phyloP scores from a whole-genome alignment of 1,140 invertebrate genomes.

The Stenopsyche tienmushanensis region DNA sequence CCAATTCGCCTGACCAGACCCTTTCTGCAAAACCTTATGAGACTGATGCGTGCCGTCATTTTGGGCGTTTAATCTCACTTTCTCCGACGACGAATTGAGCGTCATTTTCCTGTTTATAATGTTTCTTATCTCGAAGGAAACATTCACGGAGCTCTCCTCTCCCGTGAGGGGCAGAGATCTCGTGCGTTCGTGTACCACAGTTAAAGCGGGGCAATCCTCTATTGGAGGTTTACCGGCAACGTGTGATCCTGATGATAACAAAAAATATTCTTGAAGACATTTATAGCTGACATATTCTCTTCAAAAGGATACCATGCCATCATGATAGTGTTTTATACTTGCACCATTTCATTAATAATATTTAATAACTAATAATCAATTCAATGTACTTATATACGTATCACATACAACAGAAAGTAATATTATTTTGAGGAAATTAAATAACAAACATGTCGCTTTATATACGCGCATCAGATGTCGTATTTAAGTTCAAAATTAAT shows the following conservation, averaged over 20 bases:
- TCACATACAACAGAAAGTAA: too few species aligned
- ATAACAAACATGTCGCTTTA: too few species aligned
- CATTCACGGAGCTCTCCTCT: constrained; percentile 49
- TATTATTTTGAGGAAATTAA: too few species aligned
- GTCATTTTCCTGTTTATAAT: constrained; percentile 46
- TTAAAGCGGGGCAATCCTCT: constrained; percentile 36
- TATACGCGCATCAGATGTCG: too few species aligned
- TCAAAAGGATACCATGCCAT: background rate
- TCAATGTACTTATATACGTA: too few species aligned
- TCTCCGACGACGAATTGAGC: constrained; percentile 46
- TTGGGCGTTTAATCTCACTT: constrained; percentile 46
- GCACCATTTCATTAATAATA: too few species aligned
- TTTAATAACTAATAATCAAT: too few species aligned
- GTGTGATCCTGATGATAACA: constrained; percentile 25
- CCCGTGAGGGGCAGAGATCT: constrained; percentile 64
- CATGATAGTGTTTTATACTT: too few species aligned
- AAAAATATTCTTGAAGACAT: background rate
- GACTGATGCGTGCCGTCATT: constrained; percentile 47
- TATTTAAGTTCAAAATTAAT: too few species aligned
- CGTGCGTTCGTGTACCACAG: constrained; percentile 62
- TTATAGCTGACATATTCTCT: background rate
- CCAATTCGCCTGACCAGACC: constrained; percentile 4
- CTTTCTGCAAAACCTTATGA: constrained; percentile 42
- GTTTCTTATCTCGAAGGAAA: constrained; percentile 59
- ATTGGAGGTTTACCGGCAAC: constrained; percentile 42